A percentile compares a stretch with the other conserved stretches of the same genome.
Evolutionary conservation across 2,888 invertebrate species (phyloP).

Genomic region (Cheilosia soror): DNA sequence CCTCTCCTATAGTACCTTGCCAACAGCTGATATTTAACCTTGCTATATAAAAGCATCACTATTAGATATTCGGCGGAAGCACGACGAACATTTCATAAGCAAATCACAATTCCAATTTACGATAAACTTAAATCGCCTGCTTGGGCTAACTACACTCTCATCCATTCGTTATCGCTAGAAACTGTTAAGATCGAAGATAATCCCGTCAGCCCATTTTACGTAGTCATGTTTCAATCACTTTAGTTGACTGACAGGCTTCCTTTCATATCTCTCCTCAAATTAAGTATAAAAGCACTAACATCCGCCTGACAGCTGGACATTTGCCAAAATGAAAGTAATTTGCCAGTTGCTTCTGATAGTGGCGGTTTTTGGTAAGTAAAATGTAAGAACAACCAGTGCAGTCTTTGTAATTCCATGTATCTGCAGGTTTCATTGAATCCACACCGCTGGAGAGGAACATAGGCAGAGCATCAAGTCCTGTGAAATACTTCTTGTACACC

Average conservation of each 20-base stretch:
- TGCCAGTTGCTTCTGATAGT: neutral
- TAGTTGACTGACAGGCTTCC: too few relatives aligned
- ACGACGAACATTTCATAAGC: neutral
- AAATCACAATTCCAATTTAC: neutral
- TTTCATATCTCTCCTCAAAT: neutral
- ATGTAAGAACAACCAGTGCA: neutral
- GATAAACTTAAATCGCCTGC: neutral
- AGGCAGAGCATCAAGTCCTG: neutral
- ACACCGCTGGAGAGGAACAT: neutral
- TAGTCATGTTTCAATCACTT: neutral
- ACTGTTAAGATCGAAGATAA: neutral
- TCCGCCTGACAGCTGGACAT: neutral
- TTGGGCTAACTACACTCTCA: neutral
- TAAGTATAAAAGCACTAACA: neutral
- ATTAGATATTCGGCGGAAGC: too few relatives aligned
- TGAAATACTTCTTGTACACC: constrained; percentile 76
- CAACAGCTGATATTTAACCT: too few relatives aligned
- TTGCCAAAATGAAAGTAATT: neutral
- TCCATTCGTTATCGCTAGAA: neutral
- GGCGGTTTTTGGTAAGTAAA: constrained; percentile 2
- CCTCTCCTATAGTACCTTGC: too few relatives aligned
- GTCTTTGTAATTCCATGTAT: neutral
- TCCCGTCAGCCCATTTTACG: neutral
- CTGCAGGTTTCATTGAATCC: constrained; percentile 1
- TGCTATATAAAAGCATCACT: too few relatives aligned